A percentile compares a stretch with the other conserved stretches of the same genome.
phyloP scores from a whole-genome alignment of 2,888 invertebrate genomes.

The Desoria tigrina region DNA sequence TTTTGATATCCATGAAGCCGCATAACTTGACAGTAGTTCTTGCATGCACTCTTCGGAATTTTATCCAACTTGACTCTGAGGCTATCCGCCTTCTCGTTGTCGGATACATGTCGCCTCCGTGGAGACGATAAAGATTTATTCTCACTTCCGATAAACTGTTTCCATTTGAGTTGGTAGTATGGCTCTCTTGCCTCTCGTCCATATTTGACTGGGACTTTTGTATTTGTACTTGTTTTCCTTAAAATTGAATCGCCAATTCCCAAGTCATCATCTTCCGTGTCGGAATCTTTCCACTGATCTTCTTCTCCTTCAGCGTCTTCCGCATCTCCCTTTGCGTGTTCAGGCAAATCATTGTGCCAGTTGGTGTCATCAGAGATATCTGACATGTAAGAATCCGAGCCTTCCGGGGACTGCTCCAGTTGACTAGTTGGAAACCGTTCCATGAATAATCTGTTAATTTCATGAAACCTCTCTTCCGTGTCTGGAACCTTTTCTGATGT shows the following conservation, averaged over 20 bases:
- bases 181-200: neutral
- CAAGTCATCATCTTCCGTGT: neutral
- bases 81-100: neutral
- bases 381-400: neutral
- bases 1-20: neutral
- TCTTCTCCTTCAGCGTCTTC: neutral
- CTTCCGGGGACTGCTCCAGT: neutral
- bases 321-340: neutral
- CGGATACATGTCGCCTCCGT: neutral
- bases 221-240: no score
- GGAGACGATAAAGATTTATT: neutral
- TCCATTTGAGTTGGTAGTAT: neutral
- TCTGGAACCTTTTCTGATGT: neutral
- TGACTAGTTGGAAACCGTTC: constrained; percentile 4
- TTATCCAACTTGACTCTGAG: neutral
- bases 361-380: neutral
- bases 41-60: constrained; percentile 12
- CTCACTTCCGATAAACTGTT: no score
- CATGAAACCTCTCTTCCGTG: neutral
- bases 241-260: no score
- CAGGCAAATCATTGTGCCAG: neutral
- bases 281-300: neutral
- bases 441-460: neutral
- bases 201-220: neutral
- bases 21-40: constrained; percentile 5